Base-by-base conservation (phyloP, 1,140 invertebrate genomes). In the Drosophila suzukii region DNA sequence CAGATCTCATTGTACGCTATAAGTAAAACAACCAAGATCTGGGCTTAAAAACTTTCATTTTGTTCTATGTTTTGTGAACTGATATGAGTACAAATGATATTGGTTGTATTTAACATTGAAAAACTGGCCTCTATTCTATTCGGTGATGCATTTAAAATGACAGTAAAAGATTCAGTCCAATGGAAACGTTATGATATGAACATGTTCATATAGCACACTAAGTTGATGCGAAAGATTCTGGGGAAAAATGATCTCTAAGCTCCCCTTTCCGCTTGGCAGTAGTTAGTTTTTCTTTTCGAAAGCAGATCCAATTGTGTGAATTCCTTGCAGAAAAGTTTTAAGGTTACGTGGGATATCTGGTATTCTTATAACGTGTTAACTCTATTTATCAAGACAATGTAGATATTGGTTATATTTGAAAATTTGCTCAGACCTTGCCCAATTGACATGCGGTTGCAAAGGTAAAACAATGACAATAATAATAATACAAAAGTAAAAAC, bases 61-160 rank as follows among this genome's bases (percentile, higher is more conserved):
- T 61, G 27, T 55, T 62, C 54, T 49, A 51, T 60, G 71, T 57
- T 41, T 47, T 30, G 53, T 78, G 50, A 88, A 68, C 63, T 88
- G 83, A 89, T 88, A 88, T 89, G 83, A 88, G 83, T 57, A 32
- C n/a, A 88, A 88, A 83, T 88, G 83, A 88, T 88, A 89, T 88
- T 44, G 62, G 30, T 65, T 81, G 47, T 57, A 65, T 51, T 54
- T 62, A 66, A 74, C 56, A 55, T 54, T 63, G 51, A 55, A 27
- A 75, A 79, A 65, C 61, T 74, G 59, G 24, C 53, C 30, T 67
- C 62, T 77, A 84, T 51, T 47, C 75, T 80, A 80, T 36, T 75
- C 59, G 60, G 74, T 70, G 39, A 58, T 74, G 83, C 83, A 88
- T 88, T 89, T 88, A 50, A 83, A 88, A 88, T 88, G 84, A 63